Evolutionary conservation across 35 echinoderm and acorn worm species (phyloP), one percentile per base, ranked within the genome.

Genomic region (Amphiura filiformis): DNA sequence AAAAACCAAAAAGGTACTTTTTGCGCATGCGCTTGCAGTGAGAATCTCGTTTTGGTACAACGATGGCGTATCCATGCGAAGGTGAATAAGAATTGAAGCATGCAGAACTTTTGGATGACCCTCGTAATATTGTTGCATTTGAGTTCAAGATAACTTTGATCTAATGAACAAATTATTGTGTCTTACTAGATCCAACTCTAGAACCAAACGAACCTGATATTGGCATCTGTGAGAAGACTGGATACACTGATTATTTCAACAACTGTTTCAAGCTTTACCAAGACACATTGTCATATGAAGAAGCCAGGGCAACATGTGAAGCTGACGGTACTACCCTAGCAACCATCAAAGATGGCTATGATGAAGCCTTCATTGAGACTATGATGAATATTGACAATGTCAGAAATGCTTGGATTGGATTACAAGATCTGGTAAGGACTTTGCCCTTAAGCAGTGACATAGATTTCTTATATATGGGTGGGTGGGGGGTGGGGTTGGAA

Each of bases 351-450:
- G 76, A 91, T 34, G 37, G 75, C 1, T 91, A 31, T 33, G 42
- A 91, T 47, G 47, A 56, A 31, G 81, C 89, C 2, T 83, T 84
- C 40, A 39, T 91, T 13, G 75, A 91, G 81, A 76, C 82, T 31
- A 56, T 91, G 75, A 47, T 91, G 81, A 76, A 84, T 31, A 82
- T 41, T 37, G 76, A 64, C 32, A 57, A 65, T 38, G 39, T 91
- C 12, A 77, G 38, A 31, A 36, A 84, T 37, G 76, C 82, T 0
- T 91, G 89, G 89, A 91, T 85, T 84, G 82, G 89, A 30, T 56
- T 91, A 70, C 32, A 64, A 64, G 61, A n/a, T 15, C 26, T 70
- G 61, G 61, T 70, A 70, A 70, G 9, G 41, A 47, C n/a, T n/a
- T n/a, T n/a, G n/a, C n/a, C n/a, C n/a, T n/a, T n/a, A n/a, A n/a